These are phyloP conservation scores for Knipowitschia caucasica DNA, from an alignment of 2,797 vertebrate species.

Conservation along the genomic window DNA sequence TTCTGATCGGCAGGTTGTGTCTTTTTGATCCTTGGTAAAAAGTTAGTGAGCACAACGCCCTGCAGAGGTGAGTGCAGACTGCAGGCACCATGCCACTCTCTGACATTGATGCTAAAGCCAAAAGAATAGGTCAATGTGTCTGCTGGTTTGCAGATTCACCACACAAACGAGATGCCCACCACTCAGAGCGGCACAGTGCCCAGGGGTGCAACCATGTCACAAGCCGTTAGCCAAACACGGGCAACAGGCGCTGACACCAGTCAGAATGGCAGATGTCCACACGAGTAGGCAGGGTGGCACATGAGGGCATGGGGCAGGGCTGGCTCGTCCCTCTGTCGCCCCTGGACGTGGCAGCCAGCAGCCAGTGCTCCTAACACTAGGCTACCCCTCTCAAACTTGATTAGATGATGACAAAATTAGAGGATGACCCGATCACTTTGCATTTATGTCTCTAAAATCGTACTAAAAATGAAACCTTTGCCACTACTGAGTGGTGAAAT, in stretches of 20 bases:
- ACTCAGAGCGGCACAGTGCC: conserved; percentile 42
- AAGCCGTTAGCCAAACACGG: conserved; percentile 62
- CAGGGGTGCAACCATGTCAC: conserved; percentile 56
- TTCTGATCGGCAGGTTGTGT: conserved; percentile 53
- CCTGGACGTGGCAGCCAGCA: conserved; percentile 61
- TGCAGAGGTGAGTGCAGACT: conserved; percentile 56
- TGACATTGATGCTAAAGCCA: conserved; percentile 78
- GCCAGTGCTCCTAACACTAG: conserved; percentile 64
- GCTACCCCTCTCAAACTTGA: conserved; percentile 46
- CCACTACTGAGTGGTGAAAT: neutral
- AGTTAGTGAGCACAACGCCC: conserved; percentile 55
- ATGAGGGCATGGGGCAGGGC: conserved; percentile 57
- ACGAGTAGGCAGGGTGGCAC: conserved; percentile 66
- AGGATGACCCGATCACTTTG: conserved; percentile 23
- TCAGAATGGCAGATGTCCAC: conserved; percentile 79
- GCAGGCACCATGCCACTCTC: conserved; percentile 34
- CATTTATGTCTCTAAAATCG: neutral
- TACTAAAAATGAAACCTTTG: neutral
- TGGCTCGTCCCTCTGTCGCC: conserved; percentile 59
- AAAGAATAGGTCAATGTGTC: conserved; percentile 81
- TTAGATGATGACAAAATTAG: conserved; percentile 64
- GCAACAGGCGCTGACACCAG: conserved; percentile 65
- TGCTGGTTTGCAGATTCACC: conserved; percentile 59
- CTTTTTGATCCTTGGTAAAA: conserved; percentile 63
- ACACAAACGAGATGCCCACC: conserved; percentile 62